Evolutionary conservation across 30 jellyfish, hydroid and myxozoan species (phyloP).

Genomic region (Turritopsis rubra): DNA sequence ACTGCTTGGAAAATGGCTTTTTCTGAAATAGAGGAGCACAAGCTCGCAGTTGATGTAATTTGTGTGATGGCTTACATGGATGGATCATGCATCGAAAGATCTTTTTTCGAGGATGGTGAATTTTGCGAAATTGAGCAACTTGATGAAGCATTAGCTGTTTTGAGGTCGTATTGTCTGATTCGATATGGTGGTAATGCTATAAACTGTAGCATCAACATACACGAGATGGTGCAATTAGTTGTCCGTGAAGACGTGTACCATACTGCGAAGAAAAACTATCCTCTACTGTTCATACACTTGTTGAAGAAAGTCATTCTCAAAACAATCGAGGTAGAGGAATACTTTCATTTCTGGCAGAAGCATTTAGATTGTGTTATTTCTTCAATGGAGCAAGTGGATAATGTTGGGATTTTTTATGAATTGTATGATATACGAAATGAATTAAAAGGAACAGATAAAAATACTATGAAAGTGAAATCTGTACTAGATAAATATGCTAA

Average conservation of each 20-base stretch:
- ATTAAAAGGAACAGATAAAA: neutral
- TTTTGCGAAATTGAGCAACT: neutral
- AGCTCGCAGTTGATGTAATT: neutral
- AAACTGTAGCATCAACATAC: neutral
- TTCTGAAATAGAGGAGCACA: neutral
- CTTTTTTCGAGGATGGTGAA: neutral
- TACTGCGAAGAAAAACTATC: neutral
- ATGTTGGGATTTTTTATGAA: neutral
- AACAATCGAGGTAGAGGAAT: neutral
- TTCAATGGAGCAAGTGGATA: neutral
- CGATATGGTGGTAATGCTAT: neutral
- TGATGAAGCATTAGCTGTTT: neutral
- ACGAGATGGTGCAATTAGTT: neutral
- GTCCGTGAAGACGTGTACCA: neutral
- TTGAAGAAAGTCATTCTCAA: neutral
- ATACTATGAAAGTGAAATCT: neutral
- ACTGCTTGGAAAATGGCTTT: conserved; percentile 8
- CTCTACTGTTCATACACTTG: neutral
- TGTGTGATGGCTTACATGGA: conserved; percentile 1
- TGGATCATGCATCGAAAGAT: conserved; percentile 1
- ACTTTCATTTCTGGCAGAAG: neutral
- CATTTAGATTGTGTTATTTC: neutral
- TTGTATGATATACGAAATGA: neutral
- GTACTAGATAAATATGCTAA: neutral
- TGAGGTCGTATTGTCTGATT: neutral